Evolutionary conservation across 1,140 invertebrate genomes (phyloP), one percentile per base, ranked within the genome.

Genomic region (Caenorhabditis remanei): DNA sequence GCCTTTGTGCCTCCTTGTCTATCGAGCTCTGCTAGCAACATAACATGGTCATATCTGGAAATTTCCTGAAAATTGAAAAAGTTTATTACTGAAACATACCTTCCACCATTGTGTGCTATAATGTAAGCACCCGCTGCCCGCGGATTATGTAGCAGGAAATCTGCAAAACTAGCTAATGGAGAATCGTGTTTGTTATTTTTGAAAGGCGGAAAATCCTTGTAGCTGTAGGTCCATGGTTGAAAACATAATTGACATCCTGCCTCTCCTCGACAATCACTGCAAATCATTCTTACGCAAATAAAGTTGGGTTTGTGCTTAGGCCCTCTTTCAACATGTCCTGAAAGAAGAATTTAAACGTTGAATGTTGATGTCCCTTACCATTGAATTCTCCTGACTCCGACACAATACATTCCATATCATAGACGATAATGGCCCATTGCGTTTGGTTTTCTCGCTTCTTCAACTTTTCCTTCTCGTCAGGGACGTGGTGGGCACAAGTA

Each of bases 391-490:
- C 61, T 32, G 21, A 32, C 7, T 63, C 14, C 4, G 61, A 21
- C 9, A 63, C 61, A 32, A 63, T 63, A 63, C 61, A 63, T 19
- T 63, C 61, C 21, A 63, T 40, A 40, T 63, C 61, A 63, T 63
- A 63, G 6, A 63, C 61, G 8, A 63, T 40, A 40, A 63, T 14
- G 8, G 5, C 14, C 21, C 32, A 63, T 11, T 24, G 24, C 9
- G 8, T 8, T 40, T 63, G 61, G 7, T 63, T 63, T 63, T 63
- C 61, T 14, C 14, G 6, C 32, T 40, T 63, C 61, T 63, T 63
- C 61, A 32, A 9, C 32, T 63, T 63, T 24, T 63, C 24, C 24
- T 63, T 14, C 32, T 63, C 24, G 14, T 9, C 32, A 21, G 61
- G 61, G 7, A 63, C 9, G 21, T 7, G 21, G 32, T 63, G 61